Conservation (phyloP, 1,140 invertebrate species). For the Aphis gossypii region DNA sequence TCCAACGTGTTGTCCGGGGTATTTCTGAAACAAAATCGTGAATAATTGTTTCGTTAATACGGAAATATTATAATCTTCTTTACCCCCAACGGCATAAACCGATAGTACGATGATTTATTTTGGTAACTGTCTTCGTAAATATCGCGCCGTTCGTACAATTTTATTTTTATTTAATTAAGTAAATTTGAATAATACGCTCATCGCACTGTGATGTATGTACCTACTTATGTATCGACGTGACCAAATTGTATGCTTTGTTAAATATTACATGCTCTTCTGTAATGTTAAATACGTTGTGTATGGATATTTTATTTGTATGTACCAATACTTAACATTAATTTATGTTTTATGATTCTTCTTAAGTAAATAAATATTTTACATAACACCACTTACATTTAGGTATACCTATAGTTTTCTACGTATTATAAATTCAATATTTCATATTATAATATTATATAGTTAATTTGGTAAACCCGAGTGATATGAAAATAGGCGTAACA, state of each 20-base stretch:
- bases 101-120: not conserved
- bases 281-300: not conserved
- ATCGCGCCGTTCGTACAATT: not conserved
- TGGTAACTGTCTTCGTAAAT: not conserved
- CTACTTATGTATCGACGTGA: too few relatives aligned
- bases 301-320: not conserved
- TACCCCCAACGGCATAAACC: not conserved
- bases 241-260: not conserved
- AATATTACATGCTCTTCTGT: not conserved
- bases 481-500: not conserved
- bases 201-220: not conserved
- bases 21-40: not conserved
- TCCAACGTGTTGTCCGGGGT: not conserved
- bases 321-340: not conserved
- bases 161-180: not conserved
- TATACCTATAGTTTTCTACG: not conserved
- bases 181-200: not conserved
- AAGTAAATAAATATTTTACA: not conserved
- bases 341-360: not conserved
- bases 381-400: not conserved
- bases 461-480: not conserved
- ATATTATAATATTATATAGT: not conserved
- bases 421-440: not conserved
- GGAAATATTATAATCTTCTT: not conserved
- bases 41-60: not conserved